phyloP scores from a whole-genome alignment of 2,797 vertebrate genomes.

The Pantherophis alleghaniensis region DNA sequence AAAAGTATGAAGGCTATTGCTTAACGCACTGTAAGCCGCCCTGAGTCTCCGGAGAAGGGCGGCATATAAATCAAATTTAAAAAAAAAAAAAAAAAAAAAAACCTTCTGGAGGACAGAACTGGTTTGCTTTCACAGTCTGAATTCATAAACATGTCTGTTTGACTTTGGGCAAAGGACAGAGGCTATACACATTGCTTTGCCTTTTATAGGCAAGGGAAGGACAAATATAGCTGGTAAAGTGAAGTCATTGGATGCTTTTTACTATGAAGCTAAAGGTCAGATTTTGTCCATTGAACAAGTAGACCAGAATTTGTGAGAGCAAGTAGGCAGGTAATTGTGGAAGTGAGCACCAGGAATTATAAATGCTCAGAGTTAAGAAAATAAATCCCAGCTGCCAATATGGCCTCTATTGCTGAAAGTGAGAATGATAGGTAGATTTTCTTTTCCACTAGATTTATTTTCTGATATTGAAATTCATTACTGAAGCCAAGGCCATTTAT shows the following conservation, averaged over 20 bases:
- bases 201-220: background rate
- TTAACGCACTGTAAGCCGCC: no score
- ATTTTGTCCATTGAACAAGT: background rate
- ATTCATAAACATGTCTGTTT: slow-evolving; percentile 7
- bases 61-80: no score
- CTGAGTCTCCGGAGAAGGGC: no score
- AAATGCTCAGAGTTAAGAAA: slow-evolving; percentile 62
- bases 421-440: slow-evolving; percentile 75
- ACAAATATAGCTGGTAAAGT: background rate
- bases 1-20: no score
- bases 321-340: background rate
- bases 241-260: background rate
- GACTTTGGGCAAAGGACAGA: slow-evolving; percentile 7
- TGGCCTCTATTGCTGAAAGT: slow-evolving; percentile 59
- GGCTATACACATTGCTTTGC: background rate
- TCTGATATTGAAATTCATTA: slow-evolving; percentile 84
- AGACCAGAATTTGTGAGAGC: background rate
- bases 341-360: slow-evolving; percentile 21
- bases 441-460: slow-evolving; percentile 80
- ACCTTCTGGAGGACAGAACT: background rate
- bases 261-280: slow-evolving; percentile 6
- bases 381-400: slow-evolving; percentile 58
- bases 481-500: slow-evolving; percentile 74
- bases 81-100: background rate
- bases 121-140: background rate